Base-by-base conservation (phyloP, 2,797 vertebrate species). In the Dromococcyx pavoninus region DNA sequence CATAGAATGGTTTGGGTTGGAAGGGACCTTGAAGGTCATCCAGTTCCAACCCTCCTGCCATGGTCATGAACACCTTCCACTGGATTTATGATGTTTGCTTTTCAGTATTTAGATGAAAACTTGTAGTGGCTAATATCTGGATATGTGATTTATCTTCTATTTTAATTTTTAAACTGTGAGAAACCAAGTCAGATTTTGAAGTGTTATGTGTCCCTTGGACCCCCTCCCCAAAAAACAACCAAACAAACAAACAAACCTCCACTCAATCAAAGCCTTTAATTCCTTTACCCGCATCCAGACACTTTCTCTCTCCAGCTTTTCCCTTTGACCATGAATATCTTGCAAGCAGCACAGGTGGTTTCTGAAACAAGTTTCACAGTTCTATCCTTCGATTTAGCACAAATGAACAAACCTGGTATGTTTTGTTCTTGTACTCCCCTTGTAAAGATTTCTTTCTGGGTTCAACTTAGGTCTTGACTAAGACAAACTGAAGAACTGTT, bases 241-340 rank as follows among this genome's bases (percentile, higher is more conserved):
- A 41, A 24, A 23, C 32, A 61, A 10, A 3, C 16, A 78, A 58
- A 1, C 13, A 24, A 69, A 10, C 2, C 2, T 3, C 16, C 4
- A 8, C 16, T 57, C 11, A 54, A 0, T 71, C 54, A 61, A 12
- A 57, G 5, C 3, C 21, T 65, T 66, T 56, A 39, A 50, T 77
- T 74, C 81, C 27, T 54, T 65, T 17, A 73, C 19, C 25, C 37
- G 5, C 32, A 46, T n/a, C 8, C 25, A 61, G 80, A 53, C 13
- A 3, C 10, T 32, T 39, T 5, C 0, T 2, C 8, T 5, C 2
- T 9, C 1, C 5, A 2, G 3, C 9, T 66, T 73, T 73, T 73
- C n/a, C 12, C 9, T 62, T 76, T 58, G 57, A 44, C 9, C 11
- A 11, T 17, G 50, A 74, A 56, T 62, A 75, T 4, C 37, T 46